Evolutionary conservation across 2,113 vertebrate genomes (phyloP), one percentile per base, ranked within the genome.

Genomic region (Scopus umbretta): DNA sequence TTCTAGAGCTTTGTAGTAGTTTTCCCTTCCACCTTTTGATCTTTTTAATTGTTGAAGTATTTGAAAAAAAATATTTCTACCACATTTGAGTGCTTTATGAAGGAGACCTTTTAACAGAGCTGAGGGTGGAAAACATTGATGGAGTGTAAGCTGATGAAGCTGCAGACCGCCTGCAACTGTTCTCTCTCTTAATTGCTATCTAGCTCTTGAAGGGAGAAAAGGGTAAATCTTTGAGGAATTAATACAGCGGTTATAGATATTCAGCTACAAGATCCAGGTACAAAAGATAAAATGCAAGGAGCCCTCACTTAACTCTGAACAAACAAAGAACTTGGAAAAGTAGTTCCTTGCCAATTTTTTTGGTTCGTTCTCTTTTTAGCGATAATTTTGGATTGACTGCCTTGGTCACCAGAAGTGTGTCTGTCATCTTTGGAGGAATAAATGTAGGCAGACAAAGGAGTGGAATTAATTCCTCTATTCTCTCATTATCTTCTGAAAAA

Each of bases 11-110:
- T 49, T n/a, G 21, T 50, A 10, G 34, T 59, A 45, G 49, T n/a
- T 29, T 59, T 73, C 1, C 3, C 2, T 1, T 36, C 7, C 5
- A 3, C 3, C 2, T 25, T 55, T 68, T 42, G 5, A 21, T 61
- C 23, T 55, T 17, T 27, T 11, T 29, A 3, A 29, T 40, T 66
- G n/a, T 70, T 67, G 4, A 45, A 78, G 19, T 59, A 29, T 5
- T 32, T 45, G 6, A 5, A 0, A 10, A 43, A 65, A 42, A 61
- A 5, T n/a, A 14, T 73, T 91, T 70, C 59, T 61, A 5, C 13
- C 4, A n/a, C 7, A 21, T 73, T 63, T 73, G 49, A 38, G 26
- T 47, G 18, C 13, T 4, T 65, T 73, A 20, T 56, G 36, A 56
- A 89, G 11, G 43, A 73, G n/a, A 67, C 7, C 14, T 81, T 78